Base-by-base conservation (phyloP, 1,140 invertebrate genomes). In the Drepana arcuata region DNA sequence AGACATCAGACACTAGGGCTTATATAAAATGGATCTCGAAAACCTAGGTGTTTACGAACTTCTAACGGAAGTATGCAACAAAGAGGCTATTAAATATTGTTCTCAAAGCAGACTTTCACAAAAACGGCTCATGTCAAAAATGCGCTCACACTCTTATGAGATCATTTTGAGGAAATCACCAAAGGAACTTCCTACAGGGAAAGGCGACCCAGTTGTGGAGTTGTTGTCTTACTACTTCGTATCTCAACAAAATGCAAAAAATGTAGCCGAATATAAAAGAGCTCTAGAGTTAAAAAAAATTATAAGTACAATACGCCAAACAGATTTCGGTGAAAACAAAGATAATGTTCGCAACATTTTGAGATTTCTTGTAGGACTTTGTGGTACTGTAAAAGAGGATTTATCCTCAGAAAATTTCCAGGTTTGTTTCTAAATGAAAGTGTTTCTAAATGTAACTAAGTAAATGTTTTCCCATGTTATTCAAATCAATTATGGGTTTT, bases 91-190 rank as follows among this genome's bases (percentile, higher is more conserved):
- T 15, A 59, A 71, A 48, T 72, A 64, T 48, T 52, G 51, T 37
- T 27, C 34, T 31, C 61, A 66, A 6, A 70, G 41, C 16, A 59
- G 41, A 35, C 42, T 71, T 39, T 67, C 72, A 26, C 68, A 60
- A 14, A 73, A 69, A 34, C 38, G 36, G 3, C 31, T 71, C 7
- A 41, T 49, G 12, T 31, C 57, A 5, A 71, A 69, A 52, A 70
- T 82, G 64, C 59, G 74, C 40, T 69, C 77, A 10, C 53, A 56
- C 24, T 55, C 66, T 1, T 82, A 78, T 33, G 74, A 79, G 32
- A 70, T 82, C 14, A 75, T 82, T 35, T 40, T 82, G 15, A 71
- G 67, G 26, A 75, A 66, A 34, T 54, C 65, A 7, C 24, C 39
- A 2, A 48, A 45, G 35, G 56, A 55, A 12, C 33, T 61, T 9